Evolutionary conservation across 2,888 invertebrate species (phyloP).

Genomic region (Chironomus riparius): DNA sequence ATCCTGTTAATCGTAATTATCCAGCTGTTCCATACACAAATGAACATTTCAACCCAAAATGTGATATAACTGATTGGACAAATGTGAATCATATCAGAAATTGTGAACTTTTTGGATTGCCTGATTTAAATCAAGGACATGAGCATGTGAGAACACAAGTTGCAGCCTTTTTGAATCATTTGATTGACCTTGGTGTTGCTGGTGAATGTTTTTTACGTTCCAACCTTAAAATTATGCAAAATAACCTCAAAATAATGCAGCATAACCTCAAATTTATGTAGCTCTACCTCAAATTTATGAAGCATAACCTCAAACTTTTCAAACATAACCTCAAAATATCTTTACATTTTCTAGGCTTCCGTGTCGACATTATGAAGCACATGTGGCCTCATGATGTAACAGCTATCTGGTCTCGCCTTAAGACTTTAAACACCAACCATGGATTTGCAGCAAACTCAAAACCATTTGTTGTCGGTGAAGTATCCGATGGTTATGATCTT

Average conservation of each 20-base stretch:
- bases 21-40: constrained; percentile 56
- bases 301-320: neutral
- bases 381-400: constrained; percentile 67
- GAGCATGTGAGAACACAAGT: constrained; percentile 57
- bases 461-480: constrained; percentile 67
- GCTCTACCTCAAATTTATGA: too few species aligned
- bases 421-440: constrained; percentile 52
- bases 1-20: constrained; percentile 47
- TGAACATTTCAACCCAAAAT: constrained; percentile 59
- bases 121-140: constrained; percentile 63
- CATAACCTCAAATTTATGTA: neutral
- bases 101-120: constrained; percentile 61
- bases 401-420: constrained; percentile 53
- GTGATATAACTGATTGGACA: constrained; percentile 56
- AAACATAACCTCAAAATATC: neutral
- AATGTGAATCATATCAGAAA: constrained; percentile 57
- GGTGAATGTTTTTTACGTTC: constrained; percentile 40
- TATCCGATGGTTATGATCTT: constrained; percentile 48
- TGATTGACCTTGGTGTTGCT: constrained; percentile 66
- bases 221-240: too few species aligned
- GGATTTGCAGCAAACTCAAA: constrained; percentile 55
- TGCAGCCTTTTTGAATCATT: constrained; percentile 35
- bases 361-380: constrained; percentile 70
- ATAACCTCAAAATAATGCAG: too few species aligned
- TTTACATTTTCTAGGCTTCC: constrained; percentile 49